Conservation (phyloP, 2,113 vertebrate species). For the Lota lota region DNA sequence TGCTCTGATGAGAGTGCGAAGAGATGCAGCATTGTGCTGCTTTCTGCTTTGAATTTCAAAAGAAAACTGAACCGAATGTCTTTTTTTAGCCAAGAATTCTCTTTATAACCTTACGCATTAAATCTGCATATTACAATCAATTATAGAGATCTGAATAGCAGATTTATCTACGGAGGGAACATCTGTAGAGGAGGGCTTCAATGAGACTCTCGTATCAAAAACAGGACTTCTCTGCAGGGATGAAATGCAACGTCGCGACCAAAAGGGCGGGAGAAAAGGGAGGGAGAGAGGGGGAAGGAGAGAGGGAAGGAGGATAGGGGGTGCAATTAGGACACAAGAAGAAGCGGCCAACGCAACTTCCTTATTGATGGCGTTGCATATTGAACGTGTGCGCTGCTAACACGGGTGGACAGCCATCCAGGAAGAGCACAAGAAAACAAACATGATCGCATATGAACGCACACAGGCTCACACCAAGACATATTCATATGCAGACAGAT, state of each 20-base stretch:
- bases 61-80: slow-evolving; percentile 53
- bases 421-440: slow-evolving; percentile 14
- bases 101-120: slow-evolving; percentile 72
- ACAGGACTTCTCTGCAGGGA: slow-evolving; percentile 44
- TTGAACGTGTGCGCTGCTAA: slow-evolving; percentile 35
- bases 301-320: slow-evolving; percentile 48
- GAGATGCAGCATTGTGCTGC: slow-evolving; percentile 58
- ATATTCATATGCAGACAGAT: not conserved
- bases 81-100: slow-evolving; percentile 52
- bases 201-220: slow-evolving; percentile 74
- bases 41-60: slow-evolving; percentile 75
- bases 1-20: slow-evolving; percentile 39
- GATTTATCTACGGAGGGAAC: slow-evolving; percentile 70
- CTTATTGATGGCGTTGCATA: slow-evolving; percentile 47
- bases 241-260: slow-evolving; percentile 43
- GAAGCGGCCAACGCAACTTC: slow-evolving; percentile 37
- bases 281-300: slow-evolving; percentile 31
- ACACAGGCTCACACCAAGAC: not conserved
- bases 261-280: slow-evolving; percentile 40
- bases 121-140: slow-evolving; percentile 76
- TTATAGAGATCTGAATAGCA: slow-evolving; percentile 75
- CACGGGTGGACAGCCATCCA: slow-evolving; percentile 15
- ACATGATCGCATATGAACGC: slow-evolving; percentile 25
- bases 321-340: slow-evolving; percentile 56
- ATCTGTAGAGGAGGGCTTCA: slow-evolving; percentile 73